Evolutionary conservation across 2,888 invertebrate species (phyloP).

Genomic region (Drosophila suboccidentalis): DNA sequence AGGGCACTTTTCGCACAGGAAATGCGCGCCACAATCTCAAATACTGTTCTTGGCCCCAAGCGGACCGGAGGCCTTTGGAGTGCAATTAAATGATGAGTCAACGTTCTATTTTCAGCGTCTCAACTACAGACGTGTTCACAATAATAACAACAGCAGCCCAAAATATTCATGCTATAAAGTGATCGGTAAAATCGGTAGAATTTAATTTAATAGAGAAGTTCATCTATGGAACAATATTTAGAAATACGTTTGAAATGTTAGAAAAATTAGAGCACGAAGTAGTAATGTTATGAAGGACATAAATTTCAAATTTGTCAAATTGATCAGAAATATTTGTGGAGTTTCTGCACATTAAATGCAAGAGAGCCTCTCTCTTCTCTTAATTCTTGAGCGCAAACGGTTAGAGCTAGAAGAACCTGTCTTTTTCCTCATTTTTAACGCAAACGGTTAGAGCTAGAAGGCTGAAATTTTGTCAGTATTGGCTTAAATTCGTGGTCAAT

Average conservation of each 20-base stretch:
- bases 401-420: too few species aligned
- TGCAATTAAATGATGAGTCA: slow-evolving; percentile 54
- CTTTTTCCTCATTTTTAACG: too few species aligned
- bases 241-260: background rate
- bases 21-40: slow-evolving; percentile 58
- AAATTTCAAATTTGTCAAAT: too few species aligned
- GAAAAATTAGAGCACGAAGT: background rate
- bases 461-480: too few species aligned
- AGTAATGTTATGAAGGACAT: background rate
- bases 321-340: too few species aligned
- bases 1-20: slow-evolving; percentile 46
- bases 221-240: background rate
- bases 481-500: too few species aligned
- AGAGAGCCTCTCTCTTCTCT: too few species aligned
- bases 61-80: slow-evolving; percentile 43
- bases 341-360: too few species aligned
- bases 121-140: slow-evolving; percentile 20
- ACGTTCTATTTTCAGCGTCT: slow-evolving; percentile 56
- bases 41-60: slow-evolving; percentile 56
- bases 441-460: too few species aligned
- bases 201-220: background rate
- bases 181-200: background rate
- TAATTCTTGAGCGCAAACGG: too few species aligned
- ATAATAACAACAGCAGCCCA: background rate
- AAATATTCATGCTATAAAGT: background rate